These are phyloP conservation scores for Capitulum mitella DNA, from an alignment of 2,888 invertebrate species.

Conservation along the genomic window DNA sequence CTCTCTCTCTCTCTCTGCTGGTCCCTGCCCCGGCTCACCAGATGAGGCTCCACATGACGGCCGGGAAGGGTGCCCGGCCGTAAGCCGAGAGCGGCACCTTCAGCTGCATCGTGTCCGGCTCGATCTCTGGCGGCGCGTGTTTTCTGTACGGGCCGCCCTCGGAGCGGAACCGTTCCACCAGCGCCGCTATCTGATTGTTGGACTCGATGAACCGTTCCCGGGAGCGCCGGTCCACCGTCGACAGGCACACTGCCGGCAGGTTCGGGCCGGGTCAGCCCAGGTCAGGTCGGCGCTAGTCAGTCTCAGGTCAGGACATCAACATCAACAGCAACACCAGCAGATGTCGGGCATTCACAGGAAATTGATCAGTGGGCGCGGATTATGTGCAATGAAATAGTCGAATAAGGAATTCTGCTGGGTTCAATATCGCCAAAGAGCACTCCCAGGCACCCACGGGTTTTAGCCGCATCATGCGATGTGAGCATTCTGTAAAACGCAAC, in stretches of 20 bases:
- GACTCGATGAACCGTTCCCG: conserved; percentile 88
- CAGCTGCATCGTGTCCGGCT: conserved; percentile 43
- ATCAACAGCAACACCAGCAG: too few relatives aligned
- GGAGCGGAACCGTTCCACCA: conserved; percentile 83
- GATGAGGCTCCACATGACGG: conserved; percentile 59
- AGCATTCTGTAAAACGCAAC: too few relatives aligned
- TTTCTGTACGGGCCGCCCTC: conserved; percentile 73
- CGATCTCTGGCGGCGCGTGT: conserved; percentile 43
- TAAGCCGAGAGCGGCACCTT: conserved; percentile 66
- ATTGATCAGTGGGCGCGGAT: too few relatives aligned
- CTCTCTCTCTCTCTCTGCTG: conserved; percentile 25
- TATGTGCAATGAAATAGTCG: too few relatives aligned
- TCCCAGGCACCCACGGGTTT: too few relatives aligned
- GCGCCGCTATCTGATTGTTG: conserved; percentile 81
- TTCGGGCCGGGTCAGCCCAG: background rate
- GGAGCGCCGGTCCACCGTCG: conserved; percentile 69
- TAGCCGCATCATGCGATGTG: too few relatives aligned
- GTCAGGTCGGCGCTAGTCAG: background rate
- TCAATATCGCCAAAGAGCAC: too few relatives aligned
- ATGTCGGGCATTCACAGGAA: too few relatives aligned
- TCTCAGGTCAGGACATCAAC: background rate
- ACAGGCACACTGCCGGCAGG: conserved; percentile 58
- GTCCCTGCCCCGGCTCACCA: conserved; percentile 39
- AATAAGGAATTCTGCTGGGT: too few relatives aligned
- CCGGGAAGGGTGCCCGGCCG: conserved; percentile 61